Conservation (phyloP, 2,113 vertebrate species). For the Ploceus nigricollis region DNA sequence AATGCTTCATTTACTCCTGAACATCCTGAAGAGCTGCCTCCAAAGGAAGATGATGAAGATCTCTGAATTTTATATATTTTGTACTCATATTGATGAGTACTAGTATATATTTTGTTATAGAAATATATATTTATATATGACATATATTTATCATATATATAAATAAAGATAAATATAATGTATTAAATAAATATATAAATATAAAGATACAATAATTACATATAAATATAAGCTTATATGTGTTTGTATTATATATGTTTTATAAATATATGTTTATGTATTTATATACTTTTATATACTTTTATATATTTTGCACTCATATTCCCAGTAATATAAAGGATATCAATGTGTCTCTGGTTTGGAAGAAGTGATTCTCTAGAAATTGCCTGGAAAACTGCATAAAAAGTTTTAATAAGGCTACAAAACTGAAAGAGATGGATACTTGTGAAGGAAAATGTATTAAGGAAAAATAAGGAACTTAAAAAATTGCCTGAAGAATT, state of each 20-base stretch:
- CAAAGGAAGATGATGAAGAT: neutral
- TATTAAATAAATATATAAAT: too few species aligned
- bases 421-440: neutral
- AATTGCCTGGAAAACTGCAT: neutral
- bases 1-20: neutral
- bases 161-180: neutral
- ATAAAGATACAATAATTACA: neutral
- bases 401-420: neutral
- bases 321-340: neutral
- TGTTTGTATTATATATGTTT: too few species aligned
- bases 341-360: neutral
- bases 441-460: neutral
- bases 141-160: too few species aligned
- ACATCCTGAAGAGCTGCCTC: neutral
- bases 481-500: neutral
- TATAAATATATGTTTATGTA: neutral
- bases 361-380: neutral
- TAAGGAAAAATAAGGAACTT: neutral
- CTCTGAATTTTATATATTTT: neutral
- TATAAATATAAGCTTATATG: too few species aligned
- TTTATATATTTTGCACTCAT: neutral
- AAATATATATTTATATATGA: too few species aligned
- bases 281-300: neutral
- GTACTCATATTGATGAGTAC: neutral
- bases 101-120: neutral